These are phyloP conservation scores for Rhegmatorhina hoffmannsi DNA, from an alignment of 2,113 vertebrate genomes.

Conservation along the genomic window DNA sequence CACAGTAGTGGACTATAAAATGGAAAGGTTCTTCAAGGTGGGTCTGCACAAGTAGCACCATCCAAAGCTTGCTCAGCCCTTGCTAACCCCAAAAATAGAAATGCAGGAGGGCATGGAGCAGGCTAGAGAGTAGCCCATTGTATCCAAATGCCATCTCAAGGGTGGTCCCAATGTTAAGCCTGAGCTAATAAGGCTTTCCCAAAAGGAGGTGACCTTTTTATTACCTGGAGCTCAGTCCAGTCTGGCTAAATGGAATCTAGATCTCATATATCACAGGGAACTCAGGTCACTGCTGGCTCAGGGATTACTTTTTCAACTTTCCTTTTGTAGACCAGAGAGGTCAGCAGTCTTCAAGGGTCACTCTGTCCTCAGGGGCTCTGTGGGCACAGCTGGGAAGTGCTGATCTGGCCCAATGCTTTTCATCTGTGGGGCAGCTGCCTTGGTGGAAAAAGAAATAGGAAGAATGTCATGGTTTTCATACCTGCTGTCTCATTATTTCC, in stretches of 20 bases:
- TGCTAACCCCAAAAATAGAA: background rate
- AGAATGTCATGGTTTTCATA: background rate
- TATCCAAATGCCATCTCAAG: background rate
- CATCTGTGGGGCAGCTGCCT: background rate
- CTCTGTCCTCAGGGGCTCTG: background rate
- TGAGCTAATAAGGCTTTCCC: background rate
- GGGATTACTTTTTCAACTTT: background rate
- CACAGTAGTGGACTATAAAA: background rate
- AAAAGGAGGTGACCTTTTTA: background rate
- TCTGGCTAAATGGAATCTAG: background rate
- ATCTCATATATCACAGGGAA: background rate
- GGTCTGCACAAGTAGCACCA: background rate
- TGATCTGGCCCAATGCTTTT: background rate
- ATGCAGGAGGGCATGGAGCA: background rate
- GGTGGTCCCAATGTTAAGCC: background rate
- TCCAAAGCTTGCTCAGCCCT: background rate
- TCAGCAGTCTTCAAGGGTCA: background rate
- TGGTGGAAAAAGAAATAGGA: background rate
- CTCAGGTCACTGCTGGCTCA: background rate
- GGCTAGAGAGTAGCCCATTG: background rate
- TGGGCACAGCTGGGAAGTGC: background rate
- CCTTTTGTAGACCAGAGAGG: background rate
- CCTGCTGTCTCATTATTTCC: background rate
- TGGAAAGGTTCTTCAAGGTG: background rate
- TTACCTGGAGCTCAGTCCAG: background rate